These are phyloP conservation scores for Brienomyrus brachyistius DNA, from an alignment of 2,113 vertebrate species.

Conservation along the genomic window DNA sequence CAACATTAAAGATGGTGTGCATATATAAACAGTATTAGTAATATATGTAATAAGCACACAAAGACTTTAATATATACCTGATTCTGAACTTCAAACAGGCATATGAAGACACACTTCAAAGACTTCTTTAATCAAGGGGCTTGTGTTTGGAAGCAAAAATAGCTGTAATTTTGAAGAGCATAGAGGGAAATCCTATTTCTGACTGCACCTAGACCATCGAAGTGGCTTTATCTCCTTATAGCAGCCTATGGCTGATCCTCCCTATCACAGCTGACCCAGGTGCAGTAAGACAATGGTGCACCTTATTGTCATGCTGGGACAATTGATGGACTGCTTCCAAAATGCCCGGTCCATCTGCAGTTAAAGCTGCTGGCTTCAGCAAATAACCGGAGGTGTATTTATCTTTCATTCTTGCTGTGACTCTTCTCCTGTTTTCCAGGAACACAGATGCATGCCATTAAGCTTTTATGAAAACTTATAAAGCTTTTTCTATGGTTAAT, in stretches of 20 bases:
- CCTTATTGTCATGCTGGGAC: not conserved
- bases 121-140: not conserved
- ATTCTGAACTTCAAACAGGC: not conserved
- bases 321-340: not conserved
- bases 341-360: not conserved
- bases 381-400: not conserved
- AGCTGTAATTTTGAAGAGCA: constrained; percentile 1
- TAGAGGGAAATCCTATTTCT: not conserved
- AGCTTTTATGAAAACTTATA: not conserved
- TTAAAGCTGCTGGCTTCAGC: not conserved
- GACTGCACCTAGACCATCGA: not conserved
- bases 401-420: not conserved
- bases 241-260: not conserved
- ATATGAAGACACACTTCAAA: not conserved
- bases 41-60: not conserved
- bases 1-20: not conserved
- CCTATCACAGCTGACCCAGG: not conserved
- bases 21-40: not conserved
- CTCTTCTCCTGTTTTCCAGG: not conserved
- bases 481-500: not conserved
- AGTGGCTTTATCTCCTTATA: not conserved
- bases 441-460: constrained; percentile 7
- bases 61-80: not conserved
- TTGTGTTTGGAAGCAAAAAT: constrained; percentile 1
- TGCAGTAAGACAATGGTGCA: not conserved